Percentiles rank a stretch among this genome's conserved stretches.
phyloP scores from a whole-genome alignment of 1,140 invertebrate genomes.

The Drosophila murphyi region DNA sequence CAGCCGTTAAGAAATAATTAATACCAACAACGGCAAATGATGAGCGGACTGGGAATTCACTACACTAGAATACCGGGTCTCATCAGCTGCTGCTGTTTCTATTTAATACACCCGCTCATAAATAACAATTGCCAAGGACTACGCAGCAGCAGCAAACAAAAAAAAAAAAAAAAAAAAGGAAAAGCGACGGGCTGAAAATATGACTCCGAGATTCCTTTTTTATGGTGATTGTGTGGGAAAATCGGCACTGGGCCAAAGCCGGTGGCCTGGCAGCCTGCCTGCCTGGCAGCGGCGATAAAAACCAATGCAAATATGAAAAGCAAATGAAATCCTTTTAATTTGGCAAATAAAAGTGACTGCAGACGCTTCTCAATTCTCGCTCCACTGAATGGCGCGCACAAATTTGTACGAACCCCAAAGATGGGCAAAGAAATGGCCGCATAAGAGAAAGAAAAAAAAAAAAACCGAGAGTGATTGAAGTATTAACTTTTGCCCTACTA shows the following conservation, averaged over 20 bases:
- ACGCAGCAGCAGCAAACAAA: not conserved
- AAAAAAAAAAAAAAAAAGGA: not conserved
- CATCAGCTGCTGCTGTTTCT: constrained; percentile 8
- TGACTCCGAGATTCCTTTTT: constrained; percentile 68
- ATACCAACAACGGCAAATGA: constrained; percentile 63
- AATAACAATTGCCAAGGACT: constrained; percentile 68
- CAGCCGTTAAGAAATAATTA: constrained; percentile 73
- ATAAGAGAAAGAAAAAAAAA: constrained; percentile 3
- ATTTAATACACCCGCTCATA: constrained; percentile 52
- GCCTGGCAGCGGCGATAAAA: constrained; percentile 65
- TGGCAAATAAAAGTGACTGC: constrained; percentile 73
- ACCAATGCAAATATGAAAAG: constrained; percentile 75
- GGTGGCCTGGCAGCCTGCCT: constrained; percentile 17
- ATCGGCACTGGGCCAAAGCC: constrained; percentile 34
- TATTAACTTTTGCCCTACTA: constrained; percentile 57
- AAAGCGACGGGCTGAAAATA: constrained; percentile 49
- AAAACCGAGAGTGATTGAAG: constrained; percentile 31
- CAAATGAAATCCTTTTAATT: constrained; percentile 80
- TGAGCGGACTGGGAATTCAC: constrained; percentile 20
- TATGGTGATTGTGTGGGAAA: constrained; percentile 75
- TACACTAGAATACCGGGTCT: constrained; percentile 21
- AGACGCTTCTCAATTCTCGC: not conserved
- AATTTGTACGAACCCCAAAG: constrained; percentile 32
- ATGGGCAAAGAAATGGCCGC: constrained; percentile 12
- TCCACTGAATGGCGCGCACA: constrained; percentile 1